Conservation (phyloP, 2,888 invertebrate species). For the Ornithoptera priamus region DNA sequence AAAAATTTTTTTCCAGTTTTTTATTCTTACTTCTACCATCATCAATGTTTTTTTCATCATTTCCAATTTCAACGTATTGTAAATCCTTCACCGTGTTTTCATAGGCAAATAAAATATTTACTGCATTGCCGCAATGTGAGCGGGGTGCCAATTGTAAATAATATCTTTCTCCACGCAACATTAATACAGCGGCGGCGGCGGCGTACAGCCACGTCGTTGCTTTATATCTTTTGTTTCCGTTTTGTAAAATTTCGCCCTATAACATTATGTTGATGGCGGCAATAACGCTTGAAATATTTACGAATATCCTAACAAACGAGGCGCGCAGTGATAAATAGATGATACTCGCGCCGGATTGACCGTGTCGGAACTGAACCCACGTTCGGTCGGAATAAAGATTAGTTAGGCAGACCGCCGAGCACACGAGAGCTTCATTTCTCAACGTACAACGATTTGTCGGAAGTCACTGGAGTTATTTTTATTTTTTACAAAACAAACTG, state of each 20-base stretch:
- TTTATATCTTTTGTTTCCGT: constrained; percentile 76
- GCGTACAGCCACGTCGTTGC: constrained; percentile 58
- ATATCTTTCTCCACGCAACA: constrained; percentile 51
- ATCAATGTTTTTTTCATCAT: background rate
- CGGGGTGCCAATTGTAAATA: constrained; percentile 53
- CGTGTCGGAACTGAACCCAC: constrained; percentile 45
- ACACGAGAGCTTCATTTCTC: constrained; percentile 36
- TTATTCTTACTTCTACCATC: no score
- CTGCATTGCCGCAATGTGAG: constrained; percentile 32
- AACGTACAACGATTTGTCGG: constrained; percentile 34
- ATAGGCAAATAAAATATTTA: constrained; percentile 28
- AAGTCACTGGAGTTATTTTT: constrained; percentile 34
- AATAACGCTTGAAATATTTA: constrained; percentile 79
- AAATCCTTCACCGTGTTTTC: background rate
- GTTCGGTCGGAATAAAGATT: constrained; percentile 57
- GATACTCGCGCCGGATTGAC: constrained; percentile 67
- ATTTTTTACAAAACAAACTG: constrained; percentile 43
- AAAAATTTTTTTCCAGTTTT: no score
- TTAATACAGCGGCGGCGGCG: constrained; percentile 58
- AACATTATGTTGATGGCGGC: constrained; percentile 78
- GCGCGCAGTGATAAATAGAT: constrained; percentile 68
- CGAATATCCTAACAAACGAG: constrained; percentile 77
- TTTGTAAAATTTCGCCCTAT: constrained; percentile 76
- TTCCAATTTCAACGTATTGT: background rate
- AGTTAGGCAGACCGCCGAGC: constrained; percentile 38